A percentile compares a stretch with the other conserved stretches of the same genome.
These are phyloP conservation scores for Microplitis manilae DNA, from an alignment of 2,888 invertebrate species.

Conservation along the genomic window DNA sequence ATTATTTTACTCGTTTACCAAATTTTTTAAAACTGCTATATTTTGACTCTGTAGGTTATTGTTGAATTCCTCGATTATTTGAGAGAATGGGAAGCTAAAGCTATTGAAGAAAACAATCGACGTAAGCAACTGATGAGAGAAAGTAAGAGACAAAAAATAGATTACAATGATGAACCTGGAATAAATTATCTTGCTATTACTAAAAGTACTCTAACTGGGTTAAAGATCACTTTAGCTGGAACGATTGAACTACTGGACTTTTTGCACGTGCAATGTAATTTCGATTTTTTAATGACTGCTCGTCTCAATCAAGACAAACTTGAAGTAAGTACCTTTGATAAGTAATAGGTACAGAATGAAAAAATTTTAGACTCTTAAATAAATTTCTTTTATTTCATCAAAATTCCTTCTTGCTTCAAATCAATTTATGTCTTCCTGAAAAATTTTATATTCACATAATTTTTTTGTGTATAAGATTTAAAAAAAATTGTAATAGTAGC, in stretches of 20 bases:
- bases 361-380: too few relatives aligned
- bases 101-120: constrained; percentile 4
- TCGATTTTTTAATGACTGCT: constrained; percentile 43
- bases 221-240: constrained; percentile 42
- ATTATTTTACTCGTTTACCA: too few relatives aligned
- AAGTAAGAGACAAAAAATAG: constrained; percentile 5
- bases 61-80: too few relatives aligned
- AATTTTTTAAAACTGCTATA: too few relatives aligned
- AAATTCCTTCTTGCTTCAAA: background rate
- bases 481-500: too few relatives aligned
- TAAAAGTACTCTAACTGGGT: constrained; percentile 38
- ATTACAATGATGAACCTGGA: background rate
- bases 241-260: constrained; percentile 43
- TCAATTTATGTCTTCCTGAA: too few relatives aligned
- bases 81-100: constrained; percentile 1
- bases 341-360: too few relatives aligned
- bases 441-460: too few relatives aligned
- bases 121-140: background rate
- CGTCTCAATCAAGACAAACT: constrained; percentile 41
- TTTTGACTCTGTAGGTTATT: too few relatives aligned
- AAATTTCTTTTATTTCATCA: too few relatives aligned
- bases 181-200: constrained; percentile 30
- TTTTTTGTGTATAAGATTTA: too few relatives aligned
- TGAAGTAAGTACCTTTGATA: constrained; percentile 8
- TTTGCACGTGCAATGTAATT: constrained; percentile 26